Evolutionary conservation across 2,113 vertebrate genomes (phyloP), one percentile per base, ranked within the genome.

Genomic region (Felis chaus): DNA sequence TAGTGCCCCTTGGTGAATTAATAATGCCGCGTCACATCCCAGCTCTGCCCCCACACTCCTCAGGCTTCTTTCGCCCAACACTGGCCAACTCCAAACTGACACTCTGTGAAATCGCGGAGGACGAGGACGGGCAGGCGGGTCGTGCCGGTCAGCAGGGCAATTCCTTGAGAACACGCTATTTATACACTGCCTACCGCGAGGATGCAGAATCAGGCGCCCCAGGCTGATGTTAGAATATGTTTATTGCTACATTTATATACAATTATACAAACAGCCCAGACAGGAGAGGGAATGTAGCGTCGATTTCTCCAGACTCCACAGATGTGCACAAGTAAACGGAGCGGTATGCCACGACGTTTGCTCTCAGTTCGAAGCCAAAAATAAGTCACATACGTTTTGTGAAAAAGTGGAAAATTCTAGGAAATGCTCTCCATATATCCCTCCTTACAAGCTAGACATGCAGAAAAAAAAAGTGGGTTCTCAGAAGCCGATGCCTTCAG

Each of bases 231-330:
- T 88, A 98, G 98, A 98, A 97, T 97, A 95, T 97, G 89, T 99
- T 99, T 99, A 99, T 99, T 99, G 81, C 98, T 98, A 97, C 92
- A 97, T 81, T 83, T 98, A 98, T 99, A 94, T 98, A 97, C 97
- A 98, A 97, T 92, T 97, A 71, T 98, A 98, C 91, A 98, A 97
- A 97, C 96, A 97, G 97, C 88, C 94, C 91, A 96, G 96, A 97
- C 48, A 88, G n/a, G 15, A 81, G 61, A 48, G 15, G 74, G 66
- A 14, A 11, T 81, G 92, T 61, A 76, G 96, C 86, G 53, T 61
- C 33, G 0, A 9, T 92, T 50, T 94, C 48, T 98, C 90, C 66
- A 82, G 65, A 88, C 89, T 81, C 71, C 87, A 96, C 50, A 48
- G 84, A 85, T 57, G 45, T 41, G 53, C 15, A 48, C 76, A 78